phyloP scores from a whole-genome alignment of 2,113 vertebrate genomes.

The Nycticebus coucang region DNA sequence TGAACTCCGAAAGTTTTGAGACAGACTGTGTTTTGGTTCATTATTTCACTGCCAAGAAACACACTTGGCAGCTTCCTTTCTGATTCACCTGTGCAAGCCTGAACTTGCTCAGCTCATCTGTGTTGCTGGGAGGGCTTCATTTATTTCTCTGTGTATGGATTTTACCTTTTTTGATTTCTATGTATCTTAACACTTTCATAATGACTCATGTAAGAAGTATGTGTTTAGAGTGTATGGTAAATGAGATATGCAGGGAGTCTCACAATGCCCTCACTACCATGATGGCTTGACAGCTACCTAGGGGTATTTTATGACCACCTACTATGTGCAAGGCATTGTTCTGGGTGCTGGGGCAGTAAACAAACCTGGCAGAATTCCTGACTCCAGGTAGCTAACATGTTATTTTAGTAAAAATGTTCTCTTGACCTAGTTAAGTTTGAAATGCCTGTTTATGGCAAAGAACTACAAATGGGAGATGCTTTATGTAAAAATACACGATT shows the following conservation, averaged over 20 bases:
- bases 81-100: too few relatives aligned
- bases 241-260: background rate
- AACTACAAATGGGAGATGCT: constrained; percentile 5
- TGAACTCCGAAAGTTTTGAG: background rate
- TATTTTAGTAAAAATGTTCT: background rate
- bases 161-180: too few relatives aligned
- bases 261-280: background rate
- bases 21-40: too few relatives aligned
- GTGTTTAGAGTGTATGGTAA: fast-evolving
- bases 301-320: background rate
- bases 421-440: background rate
- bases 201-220: background rate
- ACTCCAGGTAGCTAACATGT: background rate
- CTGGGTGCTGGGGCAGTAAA: background rate
- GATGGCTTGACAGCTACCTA: background rate
- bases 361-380: background rate
- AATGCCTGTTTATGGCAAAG: background rate
- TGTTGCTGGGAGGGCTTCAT: too few relatives aligned
- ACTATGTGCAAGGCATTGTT: background rate
- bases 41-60: too few relatives aligned
- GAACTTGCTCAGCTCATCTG: too few relatives aligned
- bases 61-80: too few relatives aligned
- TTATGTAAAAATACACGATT: constrained; percentile 81
- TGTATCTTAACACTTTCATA: too few relatives aligned
- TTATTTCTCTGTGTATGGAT: too few relatives aligned